Percentiles rank a stretch among this genome's conserved stretches.
Evolutionary conservation across 1,140 invertebrate genomes (phyloP).

Genomic region (Anastrepha ludens): DNA sequence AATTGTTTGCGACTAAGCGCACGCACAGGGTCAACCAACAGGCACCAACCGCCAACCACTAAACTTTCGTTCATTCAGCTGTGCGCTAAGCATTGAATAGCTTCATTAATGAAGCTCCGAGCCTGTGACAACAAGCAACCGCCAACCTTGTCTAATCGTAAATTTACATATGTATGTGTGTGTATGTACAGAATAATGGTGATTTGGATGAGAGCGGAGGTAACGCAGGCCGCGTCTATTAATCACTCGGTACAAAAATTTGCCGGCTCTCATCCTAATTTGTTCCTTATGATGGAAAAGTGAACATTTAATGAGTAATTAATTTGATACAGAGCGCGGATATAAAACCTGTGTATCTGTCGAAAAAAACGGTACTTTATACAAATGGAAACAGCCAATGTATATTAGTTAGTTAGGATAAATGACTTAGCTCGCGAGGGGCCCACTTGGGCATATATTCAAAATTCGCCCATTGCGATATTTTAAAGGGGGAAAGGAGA

Average conservation of each 20-base stretch:
- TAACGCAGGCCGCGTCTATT: not conserved
- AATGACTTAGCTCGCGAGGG: too few species aligned
- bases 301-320: conserved; percentile 27
- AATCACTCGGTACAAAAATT: not conserved
- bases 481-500: too few species aligned
- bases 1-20: not conserved
- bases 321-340: not conserved
- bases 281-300: not conserved
- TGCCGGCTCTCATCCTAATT: not conserved
- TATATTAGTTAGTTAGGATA: too few species aligned
- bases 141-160: too few species aligned
- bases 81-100: not conserved
- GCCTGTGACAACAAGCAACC: too few species aligned
- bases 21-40: not conserved
- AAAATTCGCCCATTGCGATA: too few species aligned
- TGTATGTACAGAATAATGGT: not conserved
- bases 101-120: not conserved
- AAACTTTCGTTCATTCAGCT: not conserved
- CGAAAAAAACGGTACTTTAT: too few species aligned
- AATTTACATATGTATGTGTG: not conserved
- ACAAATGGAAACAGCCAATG: too few species aligned
- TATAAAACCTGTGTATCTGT: too few species aligned
- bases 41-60: not conserved
- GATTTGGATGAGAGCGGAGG: not conserved
- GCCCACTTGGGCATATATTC: too few species aligned